phyloP scores from a whole-genome alignment of 2,888 invertebrate genomes.

The Plebejus argus region DNA sequence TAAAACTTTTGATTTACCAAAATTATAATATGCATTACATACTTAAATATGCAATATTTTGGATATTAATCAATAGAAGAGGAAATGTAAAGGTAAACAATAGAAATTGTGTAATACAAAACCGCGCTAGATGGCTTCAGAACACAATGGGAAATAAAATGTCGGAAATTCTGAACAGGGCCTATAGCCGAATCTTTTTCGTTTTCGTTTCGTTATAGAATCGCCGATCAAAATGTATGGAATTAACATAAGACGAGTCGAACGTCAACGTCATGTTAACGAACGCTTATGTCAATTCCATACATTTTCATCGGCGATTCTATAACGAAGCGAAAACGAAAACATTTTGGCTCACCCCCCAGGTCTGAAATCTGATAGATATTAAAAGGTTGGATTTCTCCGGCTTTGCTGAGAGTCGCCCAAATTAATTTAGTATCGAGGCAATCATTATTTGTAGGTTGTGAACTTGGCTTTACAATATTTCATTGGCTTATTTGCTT shows the following conservation, averaged over 20 bases:
- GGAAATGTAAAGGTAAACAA: constrained; percentile 9
- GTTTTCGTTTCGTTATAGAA: too few species aligned
- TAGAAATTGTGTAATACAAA: neutral
- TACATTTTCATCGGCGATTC: too few species aligned
- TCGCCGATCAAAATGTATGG: too few species aligned
- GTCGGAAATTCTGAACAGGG: neutral
- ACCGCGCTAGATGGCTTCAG: neutral
- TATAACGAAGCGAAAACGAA: too few species aligned
- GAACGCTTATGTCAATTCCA: too few species aligned
- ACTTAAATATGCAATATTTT: neutral
- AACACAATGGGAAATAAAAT: constrained; percentile 2
- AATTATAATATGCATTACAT: neutral
- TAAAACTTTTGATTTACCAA: neutral
- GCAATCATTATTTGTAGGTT: neutral
- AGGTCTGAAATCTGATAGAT: constrained; percentile 7
- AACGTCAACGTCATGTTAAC: too few species aligned
- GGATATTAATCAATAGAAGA: neutral
- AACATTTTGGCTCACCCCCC: too few species aligned
- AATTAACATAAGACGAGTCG: too few species aligned
- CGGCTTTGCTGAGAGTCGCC: neutral
- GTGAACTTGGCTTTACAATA: too few species aligned
- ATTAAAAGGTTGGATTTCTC: constrained; percentile 19
- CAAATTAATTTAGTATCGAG: neutral
- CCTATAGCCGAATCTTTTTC: too few species aligned
- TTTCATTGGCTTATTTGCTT: too few species aligned